These are phyloP conservation scores for Promerops cafer DNA, from an alignment of 2,113 vertebrate species.

Conservation along the genomic window DNA sequence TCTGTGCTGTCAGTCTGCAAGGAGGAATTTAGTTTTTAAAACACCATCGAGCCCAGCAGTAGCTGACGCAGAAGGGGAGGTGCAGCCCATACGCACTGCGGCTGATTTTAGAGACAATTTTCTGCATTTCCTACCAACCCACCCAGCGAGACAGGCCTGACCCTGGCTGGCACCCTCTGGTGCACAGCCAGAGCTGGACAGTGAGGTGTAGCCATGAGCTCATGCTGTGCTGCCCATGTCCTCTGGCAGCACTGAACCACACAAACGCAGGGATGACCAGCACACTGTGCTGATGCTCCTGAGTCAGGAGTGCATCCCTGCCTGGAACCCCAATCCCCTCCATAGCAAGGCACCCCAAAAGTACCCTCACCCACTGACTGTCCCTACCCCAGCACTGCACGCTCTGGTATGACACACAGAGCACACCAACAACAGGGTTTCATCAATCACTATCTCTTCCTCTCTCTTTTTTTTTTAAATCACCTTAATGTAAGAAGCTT, in stretches of 20 bases:
- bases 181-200: background rate
- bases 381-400: background rate
- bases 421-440: background rate
- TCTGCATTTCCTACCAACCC: background rate
- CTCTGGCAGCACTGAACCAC: background rate
- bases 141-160: background rate
- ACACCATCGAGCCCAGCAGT: background rate
- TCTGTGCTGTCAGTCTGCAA: background rate
- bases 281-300: fast-evolving
- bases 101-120: background rate
- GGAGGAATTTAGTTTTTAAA: background rate
- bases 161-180: background rate
- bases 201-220: background rate
- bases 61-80: background rate
- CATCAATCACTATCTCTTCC: background rate
- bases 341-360: background rate
- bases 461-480: background rate
- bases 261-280: background rate
- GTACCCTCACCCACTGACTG: fast-evolving
- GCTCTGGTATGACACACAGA: background rate
- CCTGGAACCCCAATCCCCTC: too few relatives aligned
- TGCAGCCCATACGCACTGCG: background rate
- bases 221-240: background rate
- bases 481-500: constrained; percentile 37
- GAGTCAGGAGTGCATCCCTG: background rate